Evolutionary conservation across 2,888 invertebrate species (phyloP).

Genomic region (Athrips mouffetella): DNA sequence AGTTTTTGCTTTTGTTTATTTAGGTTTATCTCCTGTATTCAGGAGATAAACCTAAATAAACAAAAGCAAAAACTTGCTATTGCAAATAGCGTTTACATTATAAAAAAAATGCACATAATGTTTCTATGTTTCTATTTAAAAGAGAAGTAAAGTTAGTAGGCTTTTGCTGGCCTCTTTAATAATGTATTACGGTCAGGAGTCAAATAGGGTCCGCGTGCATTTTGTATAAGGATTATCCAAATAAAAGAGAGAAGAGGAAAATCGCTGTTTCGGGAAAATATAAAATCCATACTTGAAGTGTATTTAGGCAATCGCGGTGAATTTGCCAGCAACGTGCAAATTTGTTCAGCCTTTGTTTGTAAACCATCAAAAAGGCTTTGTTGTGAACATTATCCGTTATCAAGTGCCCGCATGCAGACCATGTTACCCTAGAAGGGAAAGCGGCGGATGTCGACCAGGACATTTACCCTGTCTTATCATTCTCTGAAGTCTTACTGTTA

Average conservation of each 20-base stretch:
- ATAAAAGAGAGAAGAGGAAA: not conserved
- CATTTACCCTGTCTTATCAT: conserved; percentile 55
- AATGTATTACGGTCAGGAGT: not conserved
- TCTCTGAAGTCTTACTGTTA: conserved; percentile 27
- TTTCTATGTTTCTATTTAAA: too few relatives aligned
- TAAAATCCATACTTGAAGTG: not conserved
- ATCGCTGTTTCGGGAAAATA: not conserved
- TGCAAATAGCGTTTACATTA: too few relatives aligned
- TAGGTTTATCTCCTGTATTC: too few relatives aligned
- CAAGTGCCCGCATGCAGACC: conserved; percentile 21
- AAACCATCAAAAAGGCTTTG: not conserved
- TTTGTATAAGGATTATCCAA: not conserved
- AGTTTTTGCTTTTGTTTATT: too few relatives aligned
- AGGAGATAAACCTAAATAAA: too few relatives aligned
- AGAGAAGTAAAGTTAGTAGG: too few relatives aligned
- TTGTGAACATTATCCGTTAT: conserved; percentile 2
- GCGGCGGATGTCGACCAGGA: conserved; percentile 46
- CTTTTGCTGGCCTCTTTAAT: not conserved
- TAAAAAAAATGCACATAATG: not conserved
- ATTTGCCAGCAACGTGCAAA: not conserved
- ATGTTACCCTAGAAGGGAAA: conserved; percentile 13
- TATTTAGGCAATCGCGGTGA: too few relatives aligned
- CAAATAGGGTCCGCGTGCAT: not conserved
- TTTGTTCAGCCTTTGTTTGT: not conserved
- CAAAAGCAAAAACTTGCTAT: too few relatives aligned